Evolutionary conservation across 2,797 vertebrate genomes (phyloP), one percentile per base, ranked within the genome.

Genomic region (Chaenodraco wilsoni): DNA sequence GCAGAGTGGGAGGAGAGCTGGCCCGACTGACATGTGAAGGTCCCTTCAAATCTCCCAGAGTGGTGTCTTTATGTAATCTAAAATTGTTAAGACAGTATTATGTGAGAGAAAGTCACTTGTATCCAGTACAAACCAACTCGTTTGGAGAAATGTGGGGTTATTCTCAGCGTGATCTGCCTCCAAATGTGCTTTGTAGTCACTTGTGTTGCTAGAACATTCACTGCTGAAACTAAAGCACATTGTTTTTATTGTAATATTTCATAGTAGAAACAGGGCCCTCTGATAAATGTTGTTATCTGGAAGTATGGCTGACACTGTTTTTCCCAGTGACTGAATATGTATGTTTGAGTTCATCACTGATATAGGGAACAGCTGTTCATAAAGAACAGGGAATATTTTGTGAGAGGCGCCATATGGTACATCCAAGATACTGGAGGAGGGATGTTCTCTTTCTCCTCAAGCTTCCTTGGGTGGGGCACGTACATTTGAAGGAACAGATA

Each of bases 311-410:
- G 48, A 69, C 14, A 45, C 55, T 56, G 64, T 69, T 69, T 60
- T 76, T 69, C 31, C 16, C 45, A 27, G 7, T 61, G 67, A 59
- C 66, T 67, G 17, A 66, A 69, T 65, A 48, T 78, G 72, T 73
- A 61, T 65, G 23, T 83, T 52, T 72, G 65, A 82, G 70, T 50
- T 74, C 61, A 68, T 81, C 50, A 49, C 27, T 79, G 79, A 79
- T 75, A 52, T 70, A 76, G 31, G 21, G 78, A 82, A 55, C 88
- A 89, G 85, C 86, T 90, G 88, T 80, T 89, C 73, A 62, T 73
- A 65, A 84, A 71, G 72, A 83, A 67, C 68, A 67, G 58, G 41
- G 80, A 19, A 79, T 55, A 74, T 41, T 62, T 78, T 76, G 67
- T 77, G 65, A 69, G 74, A 58, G 61, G 55, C 16, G 10, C 79